Base-by-base conservation (phyloP, 2,113 vertebrate species). In the Phalacrocorax carbo region DNA sequence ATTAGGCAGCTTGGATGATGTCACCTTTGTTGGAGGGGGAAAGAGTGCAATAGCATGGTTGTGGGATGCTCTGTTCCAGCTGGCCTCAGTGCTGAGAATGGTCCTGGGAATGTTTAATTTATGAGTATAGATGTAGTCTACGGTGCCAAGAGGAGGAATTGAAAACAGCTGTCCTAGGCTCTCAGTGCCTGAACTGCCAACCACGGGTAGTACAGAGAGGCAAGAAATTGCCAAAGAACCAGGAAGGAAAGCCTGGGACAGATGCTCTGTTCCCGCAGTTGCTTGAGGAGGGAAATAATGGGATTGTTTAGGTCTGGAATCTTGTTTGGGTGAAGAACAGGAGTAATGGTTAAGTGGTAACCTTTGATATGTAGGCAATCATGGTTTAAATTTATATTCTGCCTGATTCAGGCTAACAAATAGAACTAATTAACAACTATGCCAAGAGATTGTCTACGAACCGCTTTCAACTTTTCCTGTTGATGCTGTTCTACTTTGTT, bases 91-190 rank as follows among this genome's bases (percentile, higher is more conserved):
- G 61, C 70, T 68, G 73, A 91, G 61, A 94, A 86, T 70, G 38
- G 44, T 79, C 89, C 52, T 82, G 44, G 36, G 86, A 94, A 96
- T 89, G 77, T 91, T 94, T 94, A 94, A 96, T 95, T 97, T 96
- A 96, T 95, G 65, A 91, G 52, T 40, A 79, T 89, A 72, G 69
- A 87, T 87, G 42, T 25, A 84, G 52, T 25, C 64, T 60, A 1
- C 8, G 7, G 48, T 75, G 92, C 92, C 96, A 97, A 88, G 44
- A 83, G 52, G 11, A 84, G 69, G 69, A 86, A 93, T 62, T 86
- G 44, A 62, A 93, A 96, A 84, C 92, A 93, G 86, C 94, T 93
- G 86, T 90, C 76, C 90, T 64, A 11, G 22, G 38, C n/a, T 90
- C n/a, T 91, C 57, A 19, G 30, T n/a, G 86, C 52, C 81, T 32